These are phyloP conservation scores for Pipa parva DNA, from an alignment of 2,113 vertebrate genomes.

Conservation along the genomic window DNA sequence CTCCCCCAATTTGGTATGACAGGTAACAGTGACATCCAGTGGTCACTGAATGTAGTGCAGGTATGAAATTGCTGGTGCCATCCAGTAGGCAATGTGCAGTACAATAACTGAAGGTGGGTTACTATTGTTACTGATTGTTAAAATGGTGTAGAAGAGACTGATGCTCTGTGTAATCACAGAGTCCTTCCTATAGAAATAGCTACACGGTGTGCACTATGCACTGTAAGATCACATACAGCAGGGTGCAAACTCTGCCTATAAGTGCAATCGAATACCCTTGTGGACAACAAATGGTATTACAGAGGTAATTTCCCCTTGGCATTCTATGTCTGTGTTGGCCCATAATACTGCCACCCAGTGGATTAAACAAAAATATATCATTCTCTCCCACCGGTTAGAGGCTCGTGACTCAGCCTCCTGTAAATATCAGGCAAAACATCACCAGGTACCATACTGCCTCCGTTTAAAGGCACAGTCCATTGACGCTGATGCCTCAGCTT, in stretches of 20 bases:
- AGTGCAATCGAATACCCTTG: no score
- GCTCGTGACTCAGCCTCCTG: neutral
- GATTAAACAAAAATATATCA: neutral
- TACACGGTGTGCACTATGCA: no score
- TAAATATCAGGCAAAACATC: neutral
- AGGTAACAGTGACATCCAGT: neutral
- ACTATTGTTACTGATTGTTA: no score
- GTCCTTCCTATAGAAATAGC: no score
- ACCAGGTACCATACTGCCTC: constrained; percentile 9
- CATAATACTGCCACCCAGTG: constrained; percentile 25
- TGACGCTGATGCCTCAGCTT: constrained; percentile 1
- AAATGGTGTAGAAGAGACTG: no score
- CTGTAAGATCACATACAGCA: no score
- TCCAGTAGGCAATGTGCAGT: neutral
- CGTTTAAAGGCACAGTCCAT: constrained; percentile 13
- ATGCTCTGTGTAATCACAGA: no score
- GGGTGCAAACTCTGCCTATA: no score
- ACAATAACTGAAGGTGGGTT: no score
- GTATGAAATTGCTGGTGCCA: neutral
- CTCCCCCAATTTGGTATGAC: no score
- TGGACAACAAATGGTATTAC: constrained; percentile 8
- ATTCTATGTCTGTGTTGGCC: neutral
- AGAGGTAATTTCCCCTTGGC: neutral
- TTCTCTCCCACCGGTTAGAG: neutral
- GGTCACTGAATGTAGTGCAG: constrained; percentile 17